Percentiles rank a stretch among this genome's conserved stretches.
Conservation (phyloP, 2,888 invertebrate genomes). For the Dendrolimus pini region DNA sequence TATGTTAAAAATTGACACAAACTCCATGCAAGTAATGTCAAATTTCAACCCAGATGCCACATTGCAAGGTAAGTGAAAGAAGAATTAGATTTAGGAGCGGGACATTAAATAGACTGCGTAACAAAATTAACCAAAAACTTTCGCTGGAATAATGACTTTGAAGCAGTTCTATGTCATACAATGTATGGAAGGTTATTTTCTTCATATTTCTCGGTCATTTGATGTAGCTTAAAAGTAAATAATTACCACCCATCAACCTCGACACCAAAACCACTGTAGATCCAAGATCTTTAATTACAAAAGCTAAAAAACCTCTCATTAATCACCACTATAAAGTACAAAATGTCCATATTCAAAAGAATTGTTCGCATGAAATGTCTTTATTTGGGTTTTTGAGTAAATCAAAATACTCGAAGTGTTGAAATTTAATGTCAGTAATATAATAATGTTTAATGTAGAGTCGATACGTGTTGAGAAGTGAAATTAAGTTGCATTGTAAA, state of each 20-base stretch:
- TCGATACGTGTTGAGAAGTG: background rate
- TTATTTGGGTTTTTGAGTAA: background rate
- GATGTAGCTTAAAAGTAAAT: background rate
- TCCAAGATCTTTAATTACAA: background rate
- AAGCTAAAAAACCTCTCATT: background rate
- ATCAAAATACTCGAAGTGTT: background rate
- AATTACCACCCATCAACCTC: conserved; percentile 14
- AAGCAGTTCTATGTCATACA: no score
- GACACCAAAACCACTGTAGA: background rate
- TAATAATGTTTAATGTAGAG: background rate
- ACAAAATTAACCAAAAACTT: no score
- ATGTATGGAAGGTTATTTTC: no score
- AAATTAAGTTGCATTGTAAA: background rate
- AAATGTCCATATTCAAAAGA: background rate
- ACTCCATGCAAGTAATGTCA: no score
- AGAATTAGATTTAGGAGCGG: no score
- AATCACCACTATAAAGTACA: background rate
- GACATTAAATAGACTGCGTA: no score
- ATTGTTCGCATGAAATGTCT: background rate
- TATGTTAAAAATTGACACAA: no score
- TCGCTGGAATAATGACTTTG: no score
- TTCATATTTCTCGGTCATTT: no score
- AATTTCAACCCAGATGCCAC: no score
- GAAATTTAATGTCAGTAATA: background rate
- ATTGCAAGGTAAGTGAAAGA: no score